Evolutionary conservation across 2,888 invertebrate species (phyloP).

Genomic region (Drosophila mimica): DNA sequence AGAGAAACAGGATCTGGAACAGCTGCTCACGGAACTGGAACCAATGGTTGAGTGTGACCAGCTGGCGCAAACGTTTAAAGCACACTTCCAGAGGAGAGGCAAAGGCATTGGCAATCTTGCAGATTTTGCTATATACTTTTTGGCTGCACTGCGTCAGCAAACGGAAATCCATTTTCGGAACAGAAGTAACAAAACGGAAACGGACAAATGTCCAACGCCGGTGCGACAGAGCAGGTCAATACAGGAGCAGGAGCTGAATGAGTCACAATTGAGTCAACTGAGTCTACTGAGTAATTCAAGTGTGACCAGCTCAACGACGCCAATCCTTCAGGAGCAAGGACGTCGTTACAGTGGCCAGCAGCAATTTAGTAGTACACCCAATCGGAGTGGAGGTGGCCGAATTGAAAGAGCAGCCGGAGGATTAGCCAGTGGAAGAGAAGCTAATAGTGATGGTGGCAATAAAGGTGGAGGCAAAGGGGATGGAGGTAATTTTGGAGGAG

Average conservation of each 20-base stretch:
- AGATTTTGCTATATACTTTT: constrained; percentile 87
- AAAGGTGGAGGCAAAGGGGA: not conserved
- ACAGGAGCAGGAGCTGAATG: constrained; percentile 37
- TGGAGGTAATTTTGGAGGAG: not conserved
- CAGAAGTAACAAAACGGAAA: constrained; percentile 58
- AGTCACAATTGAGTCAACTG: constrained; percentile 39
- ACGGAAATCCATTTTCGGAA: constrained; percentile 85
- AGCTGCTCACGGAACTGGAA: constrained; percentile 52
- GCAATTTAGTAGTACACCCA: constrained; percentile 63
- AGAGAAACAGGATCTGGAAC: constrained; percentile 42
- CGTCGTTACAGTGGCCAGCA: constrained; percentile 40
- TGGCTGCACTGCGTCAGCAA: constrained; percentile 86
- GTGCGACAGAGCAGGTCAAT: constrained; percentile 30
- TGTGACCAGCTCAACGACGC: constrained; percentile 42
- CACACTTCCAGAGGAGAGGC: constrained; percentile 45
- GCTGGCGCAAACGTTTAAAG: constrained; percentile 49
- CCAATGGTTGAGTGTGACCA: constrained; percentile 23
- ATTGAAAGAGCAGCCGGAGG: not conserved
- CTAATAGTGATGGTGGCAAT: not conserved
- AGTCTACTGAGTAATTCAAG: constrained; percentile 45
- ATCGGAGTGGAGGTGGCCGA: constrained; percentile 48
- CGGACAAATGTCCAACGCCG: constrained; percentile 70
- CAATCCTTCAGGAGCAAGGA: constrained; percentile 49
- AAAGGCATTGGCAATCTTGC: constrained; percentile 71
- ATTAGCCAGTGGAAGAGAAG: not conserved